Evolutionary conservation across 2,888 invertebrate species (phyloP), one percentile per base, ranked within the genome.

Genomic region (Miltochrista miniata): DNA sequence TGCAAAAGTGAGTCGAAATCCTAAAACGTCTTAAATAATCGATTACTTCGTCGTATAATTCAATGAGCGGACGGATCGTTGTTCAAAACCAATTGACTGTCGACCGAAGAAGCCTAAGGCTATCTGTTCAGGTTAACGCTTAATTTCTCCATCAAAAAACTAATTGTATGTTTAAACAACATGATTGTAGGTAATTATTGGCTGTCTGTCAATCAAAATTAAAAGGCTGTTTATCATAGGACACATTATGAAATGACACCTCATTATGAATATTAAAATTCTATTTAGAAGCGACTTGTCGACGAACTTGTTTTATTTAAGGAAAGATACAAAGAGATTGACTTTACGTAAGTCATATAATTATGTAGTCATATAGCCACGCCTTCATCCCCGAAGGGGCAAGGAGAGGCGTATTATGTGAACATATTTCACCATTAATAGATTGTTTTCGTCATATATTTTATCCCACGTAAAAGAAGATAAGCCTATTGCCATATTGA

Each of bases 41-140:
- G 14, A 7, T 35, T 36, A 7, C 13, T 38, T 34, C 9, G 43
- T 38, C 11, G 9, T 35, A 35, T 24, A 39, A 44, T 44, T 36
- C 44, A 45, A 45, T 36, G 45, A 35, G 14, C 36, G 30, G 42
- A 38, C 12, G 31, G 33, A 34, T 29, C 40, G 12, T 37, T 52
- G 59, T 61, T 56, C 56, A 49, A 54, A 52, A 64, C 45, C 39
- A 43, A 56, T 53, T 51, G 59, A 53, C 54, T 63, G 67, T 64
- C 47, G 56, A 48, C 51, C 52, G 39, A 34, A 46, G 40, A 54
- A 56, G 51, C 61, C 61, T 52, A 43, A 54, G 61, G 51, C 58
- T 48, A 54, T 58, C 48, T 51, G 54, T 44, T 41, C 47, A 33
- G 44, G 45, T 51, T 64, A 64, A 64, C 51, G 58, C 56, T 51